Evolutionary conservation across 2,888 invertebrate genomes (phyloP), one percentile per base, ranked within the genome.

Genomic region (Coremacera marginata): DNA sequence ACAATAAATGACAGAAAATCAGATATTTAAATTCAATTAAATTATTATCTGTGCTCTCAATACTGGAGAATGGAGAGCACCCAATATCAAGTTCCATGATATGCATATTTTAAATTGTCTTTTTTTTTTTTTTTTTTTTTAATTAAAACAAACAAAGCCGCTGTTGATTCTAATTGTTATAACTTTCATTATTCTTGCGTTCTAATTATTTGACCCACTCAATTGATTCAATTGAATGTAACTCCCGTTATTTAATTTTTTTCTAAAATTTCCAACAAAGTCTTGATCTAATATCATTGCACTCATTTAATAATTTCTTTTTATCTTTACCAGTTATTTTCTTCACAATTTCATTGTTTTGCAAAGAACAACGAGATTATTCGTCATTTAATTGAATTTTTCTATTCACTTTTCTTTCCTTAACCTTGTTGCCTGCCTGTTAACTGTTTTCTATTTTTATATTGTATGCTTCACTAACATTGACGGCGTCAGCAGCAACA

Each of bases 391-490:
- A 52, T 70, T 70, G n/a, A 31, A 70, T 70, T 70, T 60, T 60
- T 57, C 22, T 57, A 22, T 57, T 57, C 5, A 27, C 8, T 19
- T 60, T 60, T 55, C 55, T 55, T 49, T 27, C n/a, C 51, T 68
- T 5, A 22, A 31, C 63, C 8, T 25, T 7, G 25, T 49, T n/a
- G n/a, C n/a, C n/a, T n/a, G 22, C n/a, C 19, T 25, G 22, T 51
- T 51, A 68, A 68, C 22, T 68, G 25, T 11, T 68, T 68, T 27
- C 49, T 68, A 52, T 70, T 70, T 70, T 55, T 70, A 31, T 34
- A 52, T 34, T 55, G 31, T 27, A 34, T 55, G 19, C 11, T 55
- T 25, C 11, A 25, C 11, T 22, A 55, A 55, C 55, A 55, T 25
- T 55, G 9, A 14, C 22, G 55, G 19, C 63, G 25, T 19, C 51